Conservation (phyloP, 2,797 vertebrate species). For the Gymnothorax javanicus region DNA sequence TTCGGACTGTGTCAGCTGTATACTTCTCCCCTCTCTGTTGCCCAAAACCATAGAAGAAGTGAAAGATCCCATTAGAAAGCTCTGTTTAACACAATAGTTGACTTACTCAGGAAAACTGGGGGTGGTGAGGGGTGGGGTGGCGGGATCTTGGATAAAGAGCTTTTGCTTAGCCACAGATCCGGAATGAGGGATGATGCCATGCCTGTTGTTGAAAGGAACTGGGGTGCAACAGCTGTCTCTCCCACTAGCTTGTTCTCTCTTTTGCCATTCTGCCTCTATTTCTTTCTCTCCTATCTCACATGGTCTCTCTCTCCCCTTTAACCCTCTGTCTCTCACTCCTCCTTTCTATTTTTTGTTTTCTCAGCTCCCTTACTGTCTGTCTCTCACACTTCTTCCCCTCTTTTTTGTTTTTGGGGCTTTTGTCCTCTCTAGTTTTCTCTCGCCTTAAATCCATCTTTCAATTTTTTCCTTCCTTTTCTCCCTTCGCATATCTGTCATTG, state of each 20-base stretch:
- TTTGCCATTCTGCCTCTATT: slow-evolving; percentile 14
- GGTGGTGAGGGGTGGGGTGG: neutral
- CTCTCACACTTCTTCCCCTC: neutral
- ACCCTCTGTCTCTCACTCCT: slow-evolving; percentile 1
- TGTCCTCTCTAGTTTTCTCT: neutral
- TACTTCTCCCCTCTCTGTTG: neutral
- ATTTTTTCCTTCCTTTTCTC: neutral
- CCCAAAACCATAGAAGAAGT: slow-evolving; percentile 37
- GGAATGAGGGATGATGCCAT: slow-evolving; percentile 13
- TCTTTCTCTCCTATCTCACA: neutral
- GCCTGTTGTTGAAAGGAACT: slow-evolving; percentile 15
- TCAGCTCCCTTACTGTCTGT: slow-evolving; percentile 5
- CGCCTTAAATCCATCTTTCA: neutral
- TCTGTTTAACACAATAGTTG: slow-evolving; percentile 58
- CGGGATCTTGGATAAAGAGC: slow-evolving; percentile 35
- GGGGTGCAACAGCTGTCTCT: slow-evolving; percentile 24
- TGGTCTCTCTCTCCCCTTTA: neutral
- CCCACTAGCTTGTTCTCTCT: slow-evolving; percentile 20
- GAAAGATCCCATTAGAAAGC: slow-evolving; percentile 61
- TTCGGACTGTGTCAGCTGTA: slow-evolving; percentile 67
- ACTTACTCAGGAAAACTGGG: slow-evolving; percentile 67
- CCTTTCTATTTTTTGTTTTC: neutral
- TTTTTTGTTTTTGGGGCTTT: neutral
- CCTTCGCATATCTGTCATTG: neutral
- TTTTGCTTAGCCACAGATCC: slow-evolving; percentile 24